phyloP scores from a whole-genome alignment of 1,140 invertebrate genomes.

The Wasmannia auropunctata region DNA sequence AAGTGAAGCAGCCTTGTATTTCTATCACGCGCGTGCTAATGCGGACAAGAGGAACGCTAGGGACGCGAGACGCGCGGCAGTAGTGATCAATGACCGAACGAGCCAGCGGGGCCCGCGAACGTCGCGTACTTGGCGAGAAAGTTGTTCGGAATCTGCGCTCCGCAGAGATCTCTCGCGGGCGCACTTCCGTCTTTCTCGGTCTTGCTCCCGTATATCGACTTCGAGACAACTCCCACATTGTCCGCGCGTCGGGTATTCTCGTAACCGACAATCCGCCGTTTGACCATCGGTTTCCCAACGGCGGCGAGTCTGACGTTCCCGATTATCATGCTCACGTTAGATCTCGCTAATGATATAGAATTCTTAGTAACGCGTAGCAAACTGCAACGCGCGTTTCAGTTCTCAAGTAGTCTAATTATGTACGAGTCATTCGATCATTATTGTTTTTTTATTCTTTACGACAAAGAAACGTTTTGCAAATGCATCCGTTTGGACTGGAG shows the following conservation, averaged over 20 bases:
- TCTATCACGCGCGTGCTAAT: not conserved
- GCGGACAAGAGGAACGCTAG: not conserved
- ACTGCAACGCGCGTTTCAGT: not conserved
- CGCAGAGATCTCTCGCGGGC: constrained; percentile 35
- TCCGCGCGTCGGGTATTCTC: not conserved
- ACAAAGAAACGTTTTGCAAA: not conserved
- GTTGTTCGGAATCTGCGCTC: constrained; percentile 51
- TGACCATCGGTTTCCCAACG: not conserved
- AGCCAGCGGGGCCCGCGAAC: not conserved
- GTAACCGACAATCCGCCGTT: not conserved
- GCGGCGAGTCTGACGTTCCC: too few relatives aligned
- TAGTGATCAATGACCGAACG: constrained; percentile 24
- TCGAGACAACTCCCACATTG: not conserved
- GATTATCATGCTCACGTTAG: not conserved
- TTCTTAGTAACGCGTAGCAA: not conserved
- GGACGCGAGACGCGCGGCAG: not conserved
- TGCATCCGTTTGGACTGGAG: not conserved
- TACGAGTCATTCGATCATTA: not conserved
- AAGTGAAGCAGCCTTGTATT: not conserved
- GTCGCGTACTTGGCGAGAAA: constrained; percentile 53
- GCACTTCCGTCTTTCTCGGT: constrained; percentile 59
- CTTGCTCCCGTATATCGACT: not conserved
- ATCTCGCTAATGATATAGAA: not conserved
- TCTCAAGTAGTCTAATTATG: not conserved
- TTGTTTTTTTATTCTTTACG: not conserved